Base-by-base conservation (phyloP, 2,888 invertebrate species). In the Lycia hirtaria region DNA sequence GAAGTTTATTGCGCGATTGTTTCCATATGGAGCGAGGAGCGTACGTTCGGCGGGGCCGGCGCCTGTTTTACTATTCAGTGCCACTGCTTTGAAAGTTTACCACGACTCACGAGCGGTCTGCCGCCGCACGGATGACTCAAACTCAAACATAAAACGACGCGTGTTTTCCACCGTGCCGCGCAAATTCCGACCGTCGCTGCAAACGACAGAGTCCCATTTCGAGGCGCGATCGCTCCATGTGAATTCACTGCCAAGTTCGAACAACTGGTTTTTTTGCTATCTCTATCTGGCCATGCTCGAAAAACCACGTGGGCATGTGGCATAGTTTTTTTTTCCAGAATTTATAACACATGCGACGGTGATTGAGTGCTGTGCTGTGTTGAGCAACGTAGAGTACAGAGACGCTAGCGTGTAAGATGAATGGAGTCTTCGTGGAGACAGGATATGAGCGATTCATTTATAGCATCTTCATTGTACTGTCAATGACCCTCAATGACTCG, bases 161-260 rank as follows among this genome's bases (percentile, higher is more conserved):
- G 68, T 68, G 73, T 75, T 58, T 54, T 44, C 48, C 55, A 43
- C 47, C 20, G 55, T 19, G 60, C 48, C 58, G 47, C n/a, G 32
- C 67, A 38, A 71, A 33, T 60, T 28, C 56, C 66, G 48, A 69
- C 72, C 69, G 70, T 76, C 65, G 30, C 15, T 4, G 1, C 19
- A 4, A 22, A 14, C 9, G 10, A 51, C 62, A 81, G 61, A 70
- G 70, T 65, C 58, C 50, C 68, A 60, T 67, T 68, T 73, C 59
- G 35, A 19, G 0, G 2, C n/a, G 0, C 20, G 10, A 33, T 3
- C 6, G 20, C 62, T 58, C 12, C 41, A 37, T 20, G 50, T 71
- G 74, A 83, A 83, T 87, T 88, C 86, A 86, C 78, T 87, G 87
- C 87, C 89, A 90, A 88, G 88, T 87, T 87, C 86, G 85, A 78